phyloP scores from a whole-genome alignment of 2,113 vertebrate genomes.

The Typhlomys cinereus region DNA sequence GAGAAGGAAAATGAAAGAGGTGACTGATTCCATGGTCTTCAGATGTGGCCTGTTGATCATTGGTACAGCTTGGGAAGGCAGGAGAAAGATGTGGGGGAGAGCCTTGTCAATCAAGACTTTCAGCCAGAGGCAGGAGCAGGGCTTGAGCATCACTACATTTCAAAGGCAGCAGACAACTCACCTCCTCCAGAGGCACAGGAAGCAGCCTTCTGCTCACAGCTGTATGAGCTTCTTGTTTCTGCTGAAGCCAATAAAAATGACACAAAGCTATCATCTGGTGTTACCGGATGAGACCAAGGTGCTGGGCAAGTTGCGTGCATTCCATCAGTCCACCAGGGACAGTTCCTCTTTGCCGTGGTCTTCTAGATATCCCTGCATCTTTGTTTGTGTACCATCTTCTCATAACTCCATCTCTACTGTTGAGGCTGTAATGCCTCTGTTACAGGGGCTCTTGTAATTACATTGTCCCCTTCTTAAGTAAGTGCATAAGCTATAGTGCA shows the following conservation, averaged over 20 bases:
- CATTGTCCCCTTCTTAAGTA: neutral
- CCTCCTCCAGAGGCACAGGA: neutral
- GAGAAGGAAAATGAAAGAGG: neutral
- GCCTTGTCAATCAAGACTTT: neutral
- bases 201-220: neutral
- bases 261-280: neutral
- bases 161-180: neutral
- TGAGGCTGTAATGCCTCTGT: neutral
- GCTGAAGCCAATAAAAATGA: neutral
- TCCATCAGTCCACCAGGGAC: neutral
- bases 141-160: neutral
- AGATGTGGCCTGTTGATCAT: neutral
- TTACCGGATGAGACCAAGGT: neutral
- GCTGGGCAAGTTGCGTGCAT: neutral
- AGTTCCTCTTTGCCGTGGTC: neutral
- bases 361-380: neutral
- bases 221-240: neutral
- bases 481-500: neutral
- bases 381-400: neutral
- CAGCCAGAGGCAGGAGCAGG: neutral
- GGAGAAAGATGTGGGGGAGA: neutral
- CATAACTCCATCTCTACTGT: neutral
- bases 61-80: neutral
- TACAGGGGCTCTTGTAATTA: neutral
- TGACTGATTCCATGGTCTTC: neutral